Evolutionary conservation across 2,797 vertebrate genomes (phyloP).

Genomic region (Cyprinodon diabolis): DNA sequence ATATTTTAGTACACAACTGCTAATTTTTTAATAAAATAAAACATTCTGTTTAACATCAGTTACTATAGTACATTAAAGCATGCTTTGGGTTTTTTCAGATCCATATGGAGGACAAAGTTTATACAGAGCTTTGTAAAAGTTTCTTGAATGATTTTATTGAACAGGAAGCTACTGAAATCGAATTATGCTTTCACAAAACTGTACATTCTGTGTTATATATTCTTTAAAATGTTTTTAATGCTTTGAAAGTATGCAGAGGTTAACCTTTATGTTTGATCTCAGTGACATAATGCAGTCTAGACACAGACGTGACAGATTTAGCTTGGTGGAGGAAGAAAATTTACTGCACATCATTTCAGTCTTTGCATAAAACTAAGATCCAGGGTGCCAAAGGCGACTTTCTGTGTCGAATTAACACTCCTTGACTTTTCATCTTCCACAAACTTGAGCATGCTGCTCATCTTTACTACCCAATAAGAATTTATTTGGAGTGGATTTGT

Average conservation of each 20-base stretch:
- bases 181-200: neutral
- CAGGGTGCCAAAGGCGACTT: conserved; percentile 12
- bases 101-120: too few species aligned
- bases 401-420: neutral
- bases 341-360: conserved; percentile 13
- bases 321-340: conserved; percentile 4
- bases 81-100: too few species aligned
- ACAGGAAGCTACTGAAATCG: neutral
- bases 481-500: neutral
- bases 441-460: neutral
- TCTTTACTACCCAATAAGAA: neutral
- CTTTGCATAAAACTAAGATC: conserved; percentile 29
- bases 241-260: conserved; percentile 17
- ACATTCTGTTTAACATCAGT: too few species aligned
- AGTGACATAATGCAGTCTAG: conserved; percentile 26
- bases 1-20: too few species aligned
- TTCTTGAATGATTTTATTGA: too few species aligned
- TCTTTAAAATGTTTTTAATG: conserved; percentile 7
- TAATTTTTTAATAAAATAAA: too few species aligned
- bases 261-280: conserved; percentile 29
- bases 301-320: conserved; percentile 15
- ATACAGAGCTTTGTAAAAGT: too few species aligned
- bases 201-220: conserved; percentile 5
- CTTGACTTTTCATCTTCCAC: neutral
- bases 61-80: too few species aligned